A percentile compares a stretch with the other conserved stretches of the same genome.
phyloP scores from a whole-genome alignment of 2,797 vertebrate species.

The Acanthornis magna region DNA sequence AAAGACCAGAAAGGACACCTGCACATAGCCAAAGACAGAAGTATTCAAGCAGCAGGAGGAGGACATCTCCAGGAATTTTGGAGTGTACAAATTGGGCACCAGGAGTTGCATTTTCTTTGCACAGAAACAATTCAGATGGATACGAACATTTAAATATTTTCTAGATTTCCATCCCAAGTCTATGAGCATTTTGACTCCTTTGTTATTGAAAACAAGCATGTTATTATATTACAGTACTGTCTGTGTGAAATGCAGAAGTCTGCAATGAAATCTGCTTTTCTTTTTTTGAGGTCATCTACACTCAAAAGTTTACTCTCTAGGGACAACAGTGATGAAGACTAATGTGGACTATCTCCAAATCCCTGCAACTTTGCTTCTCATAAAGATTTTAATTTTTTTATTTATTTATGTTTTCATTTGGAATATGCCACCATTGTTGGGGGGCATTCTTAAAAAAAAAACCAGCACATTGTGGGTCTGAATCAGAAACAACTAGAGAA shows the following conservation, averaged over 20 bases:
- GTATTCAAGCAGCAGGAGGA: background rate
- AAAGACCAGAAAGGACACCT: background rate
- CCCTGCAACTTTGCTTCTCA: background rate
- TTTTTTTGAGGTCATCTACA: background rate
- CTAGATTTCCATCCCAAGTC: background rate
- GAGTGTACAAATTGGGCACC: background rate
- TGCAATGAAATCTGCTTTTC: background rate
- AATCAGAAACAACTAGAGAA: background rate
- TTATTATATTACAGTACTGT: background rate
- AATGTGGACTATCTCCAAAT: background rate
- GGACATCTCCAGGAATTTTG: background rate
- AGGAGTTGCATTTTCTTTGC: background rate
- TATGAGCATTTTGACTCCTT: background rate
- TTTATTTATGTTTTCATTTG: background rate
- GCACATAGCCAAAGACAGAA: background rate
- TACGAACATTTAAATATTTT: background rate
- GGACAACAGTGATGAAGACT: background rate
- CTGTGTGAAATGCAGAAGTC: background rate
- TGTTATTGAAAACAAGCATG: background rate
- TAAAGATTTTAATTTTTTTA: background rate
- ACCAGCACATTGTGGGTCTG: background rate
- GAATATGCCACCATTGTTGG: background rate
- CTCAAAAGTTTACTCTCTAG: background rate
- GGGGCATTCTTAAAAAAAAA: background rate
- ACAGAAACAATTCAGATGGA: background rate